A percentile compares a stretch with the other conserved stretches of the same genome.
Evolutionary conservation across 2,113 vertebrate species (phyloP).

Genomic region (Pithys albifrons): DNA sequence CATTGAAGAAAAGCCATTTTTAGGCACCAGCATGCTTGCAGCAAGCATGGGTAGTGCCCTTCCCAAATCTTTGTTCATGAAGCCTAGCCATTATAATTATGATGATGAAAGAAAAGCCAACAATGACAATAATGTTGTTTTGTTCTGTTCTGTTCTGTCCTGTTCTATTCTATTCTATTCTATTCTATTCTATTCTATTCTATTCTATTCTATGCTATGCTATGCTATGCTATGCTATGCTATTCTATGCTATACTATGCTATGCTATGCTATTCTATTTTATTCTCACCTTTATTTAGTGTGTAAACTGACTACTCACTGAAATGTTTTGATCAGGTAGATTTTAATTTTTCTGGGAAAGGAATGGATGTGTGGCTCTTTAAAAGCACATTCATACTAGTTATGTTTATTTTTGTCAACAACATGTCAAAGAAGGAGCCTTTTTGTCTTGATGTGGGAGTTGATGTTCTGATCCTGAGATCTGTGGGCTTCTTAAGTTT

Average conservation of each 20-base stretch:
- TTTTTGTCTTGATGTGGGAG: neutral
- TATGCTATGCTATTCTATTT: neutral
- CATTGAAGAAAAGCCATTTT: neutral
- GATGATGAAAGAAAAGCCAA: too few species aligned
- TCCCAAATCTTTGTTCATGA: too few species aligned
- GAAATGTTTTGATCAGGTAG: neutral
- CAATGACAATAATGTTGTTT: neutral
- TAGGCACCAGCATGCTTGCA: too few species aligned
- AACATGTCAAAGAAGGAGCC: neutral
- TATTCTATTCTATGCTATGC: neutral
- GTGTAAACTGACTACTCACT: neutral
- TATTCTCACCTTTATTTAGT: neutral
- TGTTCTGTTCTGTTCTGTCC: neutral
- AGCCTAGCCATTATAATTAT: too few species aligned
- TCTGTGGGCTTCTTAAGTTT: neutral
- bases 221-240: too few species aligned
- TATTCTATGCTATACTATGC: neutral
- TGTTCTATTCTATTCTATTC: neutral
- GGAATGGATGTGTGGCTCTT: accelerated
- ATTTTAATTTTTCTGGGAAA: neutral
- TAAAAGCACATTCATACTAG: neutral
- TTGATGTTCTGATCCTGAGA: neutral
- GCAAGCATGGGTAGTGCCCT: too few species aligned
- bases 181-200: neutral
- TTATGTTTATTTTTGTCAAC: neutral